Percentiles rank a stretch among this genome's conserved stretches.
These are phyloP conservation scores for Paragorgia papillata DNA, from an alignment of 92 coral and sea anemone genomes.

Conservation along the genomic window DNA sequence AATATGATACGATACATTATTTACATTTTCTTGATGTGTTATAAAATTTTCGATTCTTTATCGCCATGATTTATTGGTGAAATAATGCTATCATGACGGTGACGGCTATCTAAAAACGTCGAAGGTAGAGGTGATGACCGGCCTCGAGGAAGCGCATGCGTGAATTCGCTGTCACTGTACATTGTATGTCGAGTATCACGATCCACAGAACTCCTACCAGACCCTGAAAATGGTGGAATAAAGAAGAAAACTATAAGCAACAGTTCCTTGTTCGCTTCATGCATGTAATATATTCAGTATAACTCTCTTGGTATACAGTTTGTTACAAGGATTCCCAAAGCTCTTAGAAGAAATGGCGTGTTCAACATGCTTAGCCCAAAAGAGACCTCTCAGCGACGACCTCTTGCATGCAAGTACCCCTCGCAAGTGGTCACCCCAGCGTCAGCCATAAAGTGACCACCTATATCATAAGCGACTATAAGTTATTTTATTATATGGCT, in stretches of 20 bases:
- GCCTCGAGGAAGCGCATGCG: constrained; percentile 21
- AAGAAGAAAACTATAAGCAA: background rate
- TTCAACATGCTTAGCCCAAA: no score
- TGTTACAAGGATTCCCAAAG: no score
- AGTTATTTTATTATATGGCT: no score
- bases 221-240: background rate
- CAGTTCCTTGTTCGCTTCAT: background rate
- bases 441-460: no score
- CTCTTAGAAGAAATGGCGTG: no score
- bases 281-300: no score
- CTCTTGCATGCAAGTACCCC: no score
- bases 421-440: no score
- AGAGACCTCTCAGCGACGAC: no score
- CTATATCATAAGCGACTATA: no score
- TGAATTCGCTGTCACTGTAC: constrained; percentile 25
- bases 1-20: background rate
- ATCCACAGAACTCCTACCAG: background rate
- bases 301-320: no score
- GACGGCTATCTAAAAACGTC: constrained; percentile 9
- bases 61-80: constrained; percentile 27
- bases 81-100: constrained; percentile 21
- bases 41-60: constrained; percentile 12
- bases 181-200: background rate
- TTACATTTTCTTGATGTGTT: background rate
- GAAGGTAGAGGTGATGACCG: constrained; percentile 36